Evolutionary conservation across 2,797 vertebrate species (phyloP).

Genomic region (Xenentodon cancila): DNA sequence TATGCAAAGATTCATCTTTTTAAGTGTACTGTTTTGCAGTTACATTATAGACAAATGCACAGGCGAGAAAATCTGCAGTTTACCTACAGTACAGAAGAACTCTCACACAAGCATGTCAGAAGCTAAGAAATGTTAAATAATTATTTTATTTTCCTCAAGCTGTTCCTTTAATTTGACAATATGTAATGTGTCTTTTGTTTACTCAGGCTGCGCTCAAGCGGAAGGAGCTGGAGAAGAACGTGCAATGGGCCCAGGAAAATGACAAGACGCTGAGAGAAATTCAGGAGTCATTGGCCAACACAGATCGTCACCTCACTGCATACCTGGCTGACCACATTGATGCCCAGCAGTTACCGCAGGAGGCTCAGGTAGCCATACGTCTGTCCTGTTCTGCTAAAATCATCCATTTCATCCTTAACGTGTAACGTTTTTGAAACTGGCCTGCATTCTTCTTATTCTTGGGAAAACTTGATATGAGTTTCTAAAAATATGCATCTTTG

Average conservation of each 20-base stretch:
- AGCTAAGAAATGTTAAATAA: too few relatives aligned
- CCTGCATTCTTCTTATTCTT: not conserved
- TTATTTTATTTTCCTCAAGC: too few relatives aligned
- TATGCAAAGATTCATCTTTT: not conserved
- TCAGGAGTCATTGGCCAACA: constrained; percentile 88
- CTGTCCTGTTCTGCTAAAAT: not conserved
- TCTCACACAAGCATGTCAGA: too few relatives aligned
- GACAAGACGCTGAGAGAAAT: constrained; percentile 91
- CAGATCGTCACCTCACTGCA: constrained; percentile 89
- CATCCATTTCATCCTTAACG: not conserved
- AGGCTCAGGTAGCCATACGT: constrained; percentile 86
- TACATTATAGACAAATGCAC: too few relatives aligned
- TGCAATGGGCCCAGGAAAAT: constrained; percentile 90
- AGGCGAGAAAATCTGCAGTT: too few relatives aligned
- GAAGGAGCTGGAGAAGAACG: constrained; percentile 90
- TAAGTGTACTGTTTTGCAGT: too few relatives aligned
- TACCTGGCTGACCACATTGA: constrained; percentile 92
- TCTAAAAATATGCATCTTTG: too few relatives aligned
- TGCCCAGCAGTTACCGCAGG: constrained; percentile 93
- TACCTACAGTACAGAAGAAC: too few relatives aligned
- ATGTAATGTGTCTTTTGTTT: constrained; percentile 20
- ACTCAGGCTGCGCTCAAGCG: constrained; percentile 87
- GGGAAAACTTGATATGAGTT: not conserved
- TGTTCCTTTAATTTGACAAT: not conserved
- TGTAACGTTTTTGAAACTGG: too few relatives aligned